Evolutionary conservation across 2,113 vertebrate species (phyloP), one percentile per base, ranked within the genome.

Genomic region (Platichthys flesus): DNA sequence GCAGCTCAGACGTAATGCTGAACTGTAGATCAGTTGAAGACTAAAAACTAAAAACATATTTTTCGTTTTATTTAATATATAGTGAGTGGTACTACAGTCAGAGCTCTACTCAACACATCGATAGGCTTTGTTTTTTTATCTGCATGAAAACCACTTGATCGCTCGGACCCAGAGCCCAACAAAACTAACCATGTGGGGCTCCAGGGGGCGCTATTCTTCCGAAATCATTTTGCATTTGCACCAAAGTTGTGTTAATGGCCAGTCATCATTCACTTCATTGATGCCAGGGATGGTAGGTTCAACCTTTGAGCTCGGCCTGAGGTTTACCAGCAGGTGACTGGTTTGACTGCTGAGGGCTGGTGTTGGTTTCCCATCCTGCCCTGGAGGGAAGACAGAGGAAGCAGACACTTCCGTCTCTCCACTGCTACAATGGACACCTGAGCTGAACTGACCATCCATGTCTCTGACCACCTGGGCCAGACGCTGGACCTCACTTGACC

Each of bases 391-490:
- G 68, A 79, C 77, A 79, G 47, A 51, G 90, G 92, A 92, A 92
- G 67, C 79, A 87, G 63, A 87, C 85, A 75, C 82, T 90, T 92
- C 90, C 79, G 76, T 74, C 75, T 77, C 74, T 56, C 52, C 63
- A 26, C 51, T 35, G 66, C 52, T 64, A 74, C 60, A 90, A 88
- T 54, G 56, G 90, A 93, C 90, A 92, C 79, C 88, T 0, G 90
- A 93, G 89, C 70, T 55, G 84, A 92, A 84, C 90, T 92, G 90
- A 90, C 90, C 90, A 91, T 90, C 90, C 92, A 90, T 91, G 91
- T 89, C 85, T 90, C 82, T 64, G 77, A 90, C 89, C 92, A 93
- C 91, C 90, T 90, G 92, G 88, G 31, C 87, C 84, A 90, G 90
- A 88, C 66, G 54, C 63, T 73, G 82, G 90, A 90, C 86, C 88